These are phyloP conservation scores for Ephydatia muelleri DNA, from an alignment of 37 sponge, comb jelly and placozoan species.

Conservation along the genomic window DNA sequence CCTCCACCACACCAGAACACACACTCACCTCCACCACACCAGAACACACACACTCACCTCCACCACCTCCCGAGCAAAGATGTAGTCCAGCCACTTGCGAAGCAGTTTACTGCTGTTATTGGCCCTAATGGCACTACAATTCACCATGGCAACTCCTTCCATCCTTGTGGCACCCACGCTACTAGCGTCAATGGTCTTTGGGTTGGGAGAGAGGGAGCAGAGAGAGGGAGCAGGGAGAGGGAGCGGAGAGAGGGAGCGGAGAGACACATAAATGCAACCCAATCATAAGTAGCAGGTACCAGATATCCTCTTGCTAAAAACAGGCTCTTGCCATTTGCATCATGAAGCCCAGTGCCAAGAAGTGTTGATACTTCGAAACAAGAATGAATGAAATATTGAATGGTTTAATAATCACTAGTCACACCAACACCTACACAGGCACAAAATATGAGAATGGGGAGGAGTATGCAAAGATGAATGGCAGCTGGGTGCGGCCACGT, in stretches of 20 bases:
- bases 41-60: conserved; percentile 10
- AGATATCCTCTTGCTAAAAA: conserved; percentile 38
- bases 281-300: not conserved
- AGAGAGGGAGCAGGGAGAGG: not conserved
- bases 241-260: not conserved
- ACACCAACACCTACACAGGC: no score
- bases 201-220: not conserved
- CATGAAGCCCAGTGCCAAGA: conserved; percentile 23
- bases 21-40: not conserved
- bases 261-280: not conserved
- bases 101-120: conserved; percentile 33
- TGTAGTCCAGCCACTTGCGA: conserved; percentile 31
- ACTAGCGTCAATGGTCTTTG: conserved; percentile 41
- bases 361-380: conserved; percentile 24
- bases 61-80: not conserved
- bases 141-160: conserved; percentile 36
- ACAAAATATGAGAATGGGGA: no score
- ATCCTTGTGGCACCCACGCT: conserved; percentile 30
- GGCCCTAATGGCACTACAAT: conserved; percentile 14
- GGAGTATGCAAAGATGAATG: no score
- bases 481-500: no score
- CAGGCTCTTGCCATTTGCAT: conserved; percentile 12
- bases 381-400: no score
- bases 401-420: no score
- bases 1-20: not conserved